Base-by-base conservation (phyloP, 1,140 invertebrate genomes). In the Asbolus verrucosus region DNA sequence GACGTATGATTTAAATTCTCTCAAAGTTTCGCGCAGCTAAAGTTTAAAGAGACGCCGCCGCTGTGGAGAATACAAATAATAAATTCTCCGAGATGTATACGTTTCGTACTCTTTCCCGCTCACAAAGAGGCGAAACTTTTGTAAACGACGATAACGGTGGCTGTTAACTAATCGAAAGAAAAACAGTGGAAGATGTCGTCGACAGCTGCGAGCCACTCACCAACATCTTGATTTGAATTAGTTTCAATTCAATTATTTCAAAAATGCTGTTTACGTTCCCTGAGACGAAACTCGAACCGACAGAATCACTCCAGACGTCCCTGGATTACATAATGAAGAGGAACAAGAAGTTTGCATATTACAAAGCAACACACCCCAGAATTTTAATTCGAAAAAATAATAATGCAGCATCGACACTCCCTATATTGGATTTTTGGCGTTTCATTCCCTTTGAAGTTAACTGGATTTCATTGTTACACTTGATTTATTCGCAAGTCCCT, bases 1-100 rank as follows among this genome's bases (percentile, higher is more conserved):
- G 50, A 30, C 33, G 66, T 18, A 59, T 60, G 46, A 59, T 60
- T 68, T 61, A 60, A 68, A 68, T 60, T 68, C 50, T 38, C 59
- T 15, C 9, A 16, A 67, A 68, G 50, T 54, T 68, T 68, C 41
- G 11, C 33, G 41, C 66, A 21, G 50, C 19, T 6, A 24, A 60
- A 39, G 30, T 60, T 68, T 59, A 54, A 54, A 54, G 46, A 54
- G 21, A 54, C 41, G 15, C 54, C 24, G 43, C 31, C 27, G 15
- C 38, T 19, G 27, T 54, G 43, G 11, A 38, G 65, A 67, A 67
- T 67, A 67, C 66, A 68, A 68, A 68, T 68, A 68, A 68, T 68
- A 68, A 68, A 68, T 61, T 68, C 41, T 60, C n/a, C 41, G 46
- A 60, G 39, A 59, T 66, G n/a, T n/a, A n/a, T 36, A 4, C 11